Evolutionary conservation across 2,888 invertebrate species (phyloP).

Genomic region (Synanthedon andrenaeformis): DNA sequence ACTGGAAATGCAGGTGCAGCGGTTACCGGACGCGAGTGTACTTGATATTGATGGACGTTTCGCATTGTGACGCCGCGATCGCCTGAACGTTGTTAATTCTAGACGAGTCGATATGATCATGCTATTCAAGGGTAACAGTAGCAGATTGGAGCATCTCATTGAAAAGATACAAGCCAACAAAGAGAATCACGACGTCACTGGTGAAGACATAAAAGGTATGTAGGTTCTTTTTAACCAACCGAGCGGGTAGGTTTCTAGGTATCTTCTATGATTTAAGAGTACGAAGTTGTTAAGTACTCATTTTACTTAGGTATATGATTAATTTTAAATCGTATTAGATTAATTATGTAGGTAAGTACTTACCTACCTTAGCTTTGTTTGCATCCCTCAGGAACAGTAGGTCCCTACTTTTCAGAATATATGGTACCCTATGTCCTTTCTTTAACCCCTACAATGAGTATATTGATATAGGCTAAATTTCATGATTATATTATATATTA

Average conservation of each 20-base stretch:
- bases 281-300: too few relatives aligned
- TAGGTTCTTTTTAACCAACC: not conserved
- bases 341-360: too few relatives aligned
- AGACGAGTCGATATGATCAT: constrained; percentile 66
- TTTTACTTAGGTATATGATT: too few relatives aligned
- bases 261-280: not conserved
- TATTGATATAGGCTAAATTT: too few relatives aligned
- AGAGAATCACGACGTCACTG: constrained; percentile 73
- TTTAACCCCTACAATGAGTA: too few relatives aligned
- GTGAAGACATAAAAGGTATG: constrained; percentile 67
- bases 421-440: too few relatives aligned
- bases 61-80: not conserved
- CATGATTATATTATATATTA: too few relatives aligned
- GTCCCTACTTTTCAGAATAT: too few relatives aligned
- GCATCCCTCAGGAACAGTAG: too few relatives aligned
- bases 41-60: constrained; percentile 10
- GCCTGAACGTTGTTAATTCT: not conserved
- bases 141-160: constrained; percentile 84
- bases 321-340: too few relatives aligned
- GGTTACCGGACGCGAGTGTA: constrained; percentile 19
- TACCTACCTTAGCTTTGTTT: too few relatives aligned
- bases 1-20: constrained; percentile 65
- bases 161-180: constrained; percentile 90
- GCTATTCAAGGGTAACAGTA: constrained; percentile 90
- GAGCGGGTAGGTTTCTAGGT: not conserved